These are phyloP conservation scores for Nebria brevicollis DNA, from an alignment of 2,888 invertebrate genomes.

Conservation along the genomic window DNA sequence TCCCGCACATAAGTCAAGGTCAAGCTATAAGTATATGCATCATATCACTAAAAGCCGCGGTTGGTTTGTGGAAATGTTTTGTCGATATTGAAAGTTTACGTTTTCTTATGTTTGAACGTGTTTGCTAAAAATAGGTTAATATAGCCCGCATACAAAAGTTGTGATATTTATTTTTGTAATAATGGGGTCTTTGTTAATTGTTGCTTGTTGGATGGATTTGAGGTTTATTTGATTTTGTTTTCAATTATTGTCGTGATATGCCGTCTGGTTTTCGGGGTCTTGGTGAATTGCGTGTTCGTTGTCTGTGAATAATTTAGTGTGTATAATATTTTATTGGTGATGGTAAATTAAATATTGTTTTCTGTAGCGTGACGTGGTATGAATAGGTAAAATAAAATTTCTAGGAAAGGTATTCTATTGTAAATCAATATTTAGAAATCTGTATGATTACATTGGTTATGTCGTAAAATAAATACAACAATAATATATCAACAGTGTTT, in stretches of 20 bases:
- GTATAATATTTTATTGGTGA: neutral
- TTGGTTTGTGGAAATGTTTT: neutral
- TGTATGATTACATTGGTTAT: no score
- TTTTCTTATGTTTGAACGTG: neutral
- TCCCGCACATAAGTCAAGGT: neutral
- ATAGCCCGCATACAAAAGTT: neutral
- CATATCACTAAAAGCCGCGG: neutral
- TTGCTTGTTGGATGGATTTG: neutral
- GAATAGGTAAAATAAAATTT: neutral
- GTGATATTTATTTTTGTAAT: neutral
- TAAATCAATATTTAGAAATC: no score
- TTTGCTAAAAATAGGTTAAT: neutral
- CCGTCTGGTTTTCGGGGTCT: neutral
- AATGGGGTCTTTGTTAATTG: neutral
- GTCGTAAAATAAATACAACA: no score
- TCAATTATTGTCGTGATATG: no score
- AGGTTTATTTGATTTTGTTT: no score
- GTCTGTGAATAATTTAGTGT: neutral
- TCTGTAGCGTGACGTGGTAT: neutral
- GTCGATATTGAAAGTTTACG: neutral
- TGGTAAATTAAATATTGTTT: neutral
- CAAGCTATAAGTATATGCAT: neutral
- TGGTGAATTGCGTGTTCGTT: neutral
- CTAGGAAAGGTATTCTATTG: neutral
- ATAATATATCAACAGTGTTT: no score